Evolutionary conservation across 2,797 vertebrate genomes (phyloP).

Genomic region (Dendrocincla fuliginosa): DNA sequence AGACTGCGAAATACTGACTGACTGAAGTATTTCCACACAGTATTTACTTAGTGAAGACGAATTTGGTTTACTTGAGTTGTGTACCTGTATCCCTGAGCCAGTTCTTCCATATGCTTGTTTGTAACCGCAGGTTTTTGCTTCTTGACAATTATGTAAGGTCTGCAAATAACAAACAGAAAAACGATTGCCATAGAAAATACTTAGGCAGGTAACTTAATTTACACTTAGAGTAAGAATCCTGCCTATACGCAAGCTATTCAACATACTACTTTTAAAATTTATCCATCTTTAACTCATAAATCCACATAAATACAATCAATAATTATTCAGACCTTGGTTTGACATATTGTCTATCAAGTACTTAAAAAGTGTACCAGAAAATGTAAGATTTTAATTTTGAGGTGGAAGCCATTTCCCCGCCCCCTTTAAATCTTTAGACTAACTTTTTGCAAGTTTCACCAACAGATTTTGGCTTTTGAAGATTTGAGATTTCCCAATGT

Average conservation of each 20-base stretch:
- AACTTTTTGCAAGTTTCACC: background rate
- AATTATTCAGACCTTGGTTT: background rate
- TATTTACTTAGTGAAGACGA: background rate
- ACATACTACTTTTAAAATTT: background rate
- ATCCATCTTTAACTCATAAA: background rate
- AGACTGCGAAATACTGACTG: background rate
- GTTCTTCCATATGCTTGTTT: conserved; percentile 94
- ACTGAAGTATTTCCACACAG: background rate
- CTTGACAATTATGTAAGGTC: conserved; percentile 98
- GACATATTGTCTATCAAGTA: background rate
- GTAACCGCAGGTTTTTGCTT: conserved; percentile 93
- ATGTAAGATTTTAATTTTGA: background rate
- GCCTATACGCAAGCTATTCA: background rate
- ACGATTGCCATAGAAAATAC: background rate
- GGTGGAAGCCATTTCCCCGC: background rate
- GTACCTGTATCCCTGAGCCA: conserved; percentile 97
- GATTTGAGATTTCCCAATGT: background rate
- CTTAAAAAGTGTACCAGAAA: background rate
- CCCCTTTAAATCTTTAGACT: background rate
- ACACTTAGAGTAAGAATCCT: background rate
- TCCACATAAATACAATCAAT: background rate
- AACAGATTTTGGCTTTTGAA: background rate
- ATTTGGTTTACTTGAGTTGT: background rate
- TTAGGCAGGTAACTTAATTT: background rate
- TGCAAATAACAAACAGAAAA: conserved; percentile 50